A percentile compares a stretch with the other conserved stretches of the same genome.
Conservation (phyloP, 2,888 invertebrate species). For the Diaprepes abbreviatus region DNA sequence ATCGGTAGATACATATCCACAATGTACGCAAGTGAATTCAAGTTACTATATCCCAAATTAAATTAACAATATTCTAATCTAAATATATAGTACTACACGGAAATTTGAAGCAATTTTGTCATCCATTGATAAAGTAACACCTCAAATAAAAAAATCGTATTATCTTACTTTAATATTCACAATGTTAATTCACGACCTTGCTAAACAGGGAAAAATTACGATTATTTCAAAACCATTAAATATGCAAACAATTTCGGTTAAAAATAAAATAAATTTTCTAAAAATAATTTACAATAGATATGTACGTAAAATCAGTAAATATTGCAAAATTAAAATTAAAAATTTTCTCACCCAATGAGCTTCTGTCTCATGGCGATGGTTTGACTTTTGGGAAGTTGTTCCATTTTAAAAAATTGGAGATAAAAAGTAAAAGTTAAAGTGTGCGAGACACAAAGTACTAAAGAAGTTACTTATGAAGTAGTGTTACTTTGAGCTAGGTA, state of each 20-base stretch:
- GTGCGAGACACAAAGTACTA: not conserved
- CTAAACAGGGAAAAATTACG: too few relatives aligned
- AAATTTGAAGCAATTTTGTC: too few relatives aligned
- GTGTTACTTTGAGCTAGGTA: constrained; percentile 30
- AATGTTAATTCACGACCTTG: constrained; percentile 1
- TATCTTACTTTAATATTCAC: not conserved
- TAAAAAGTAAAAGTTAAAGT: not conserved
- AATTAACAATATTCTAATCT: too few relatives aligned
- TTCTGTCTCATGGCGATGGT: constrained; percentile 86
- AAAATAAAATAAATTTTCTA: constrained; percentile 55
- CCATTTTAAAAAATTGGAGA: constrained; percentile 63
- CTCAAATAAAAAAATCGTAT: not conserved
- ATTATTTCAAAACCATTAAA: not conserved
- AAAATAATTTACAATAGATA: constrained; percentile 25
- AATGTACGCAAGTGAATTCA: too few relatives aligned
- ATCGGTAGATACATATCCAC: too few relatives aligned
- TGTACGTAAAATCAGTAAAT: not conserved
- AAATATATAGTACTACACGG: too few relatives aligned
- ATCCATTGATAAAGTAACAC: too few relatives aligned
- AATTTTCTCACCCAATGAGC: constrained; percentile 77
- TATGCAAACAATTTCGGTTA: constrained; percentile 71
- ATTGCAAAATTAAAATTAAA: not conserved
- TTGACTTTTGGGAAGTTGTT: constrained; percentile 83
- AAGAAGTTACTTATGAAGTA: constrained; percentile 25
- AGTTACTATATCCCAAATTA: too few relatives aligned